A percentile compares a stretch with the other conserved stretches of the same genome.
phyloP scores from a whole-genome alignment of 2,888 invertebrate species.

The Exocentrus adspersus region DNA sequence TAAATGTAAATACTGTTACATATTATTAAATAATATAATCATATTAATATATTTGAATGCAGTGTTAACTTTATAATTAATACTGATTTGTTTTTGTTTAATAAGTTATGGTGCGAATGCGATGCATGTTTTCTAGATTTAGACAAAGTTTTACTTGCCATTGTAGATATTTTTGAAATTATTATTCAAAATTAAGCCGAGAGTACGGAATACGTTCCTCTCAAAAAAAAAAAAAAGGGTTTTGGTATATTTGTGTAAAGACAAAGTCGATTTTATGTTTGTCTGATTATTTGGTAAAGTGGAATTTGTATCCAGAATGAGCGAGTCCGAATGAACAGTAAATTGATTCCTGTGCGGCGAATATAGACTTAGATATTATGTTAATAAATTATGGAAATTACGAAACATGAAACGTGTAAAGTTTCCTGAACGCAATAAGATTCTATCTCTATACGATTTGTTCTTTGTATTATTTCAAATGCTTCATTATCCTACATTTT shows the following conservation, averaged over 20 bases:
- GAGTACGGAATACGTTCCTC: conserved; percentile 65
- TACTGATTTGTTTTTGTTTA: conserved; percentile 36
- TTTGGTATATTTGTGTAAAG: conserved; percentile 56
- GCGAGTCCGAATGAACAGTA: conserved; percentile 30
- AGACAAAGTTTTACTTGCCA: conserved; percentile 53
- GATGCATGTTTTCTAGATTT: conserved; percentile 56
- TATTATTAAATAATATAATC: conserved; percentile 59
- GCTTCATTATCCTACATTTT: not conserved
- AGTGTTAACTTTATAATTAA: conserved; percentile 34
- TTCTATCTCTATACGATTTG: conserved; percentile 62
- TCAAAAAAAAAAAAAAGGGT: conserved; percentile 52
- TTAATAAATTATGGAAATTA: conserved; percentile 59
- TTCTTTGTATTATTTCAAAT: conserved; percentile 22
- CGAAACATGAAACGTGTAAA: conserved; percentile 65
- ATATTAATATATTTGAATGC: conserved; percentile 54
- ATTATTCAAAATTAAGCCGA: conserved; percentile 59
- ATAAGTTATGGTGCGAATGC: conserved; percentile 50
- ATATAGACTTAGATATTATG: conserved; percentile 60
- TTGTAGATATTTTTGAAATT: conserved; percentile 59
- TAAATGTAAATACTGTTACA: conserved; percentile 70
- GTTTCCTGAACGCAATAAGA: conserved; percentile 67
- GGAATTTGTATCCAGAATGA: conserved; percentile 48
- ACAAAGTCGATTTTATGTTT: conserved; percentile 49
- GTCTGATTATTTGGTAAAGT: conserved; percentile 54
- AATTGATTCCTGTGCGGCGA: conserved; percentile 44